Evolutionary conservation across 2,113 vertebrate species (phyloP), one percentile per base, ranked within the genome.

Genomic region (Ramphastos sulfuratus): DNA sequence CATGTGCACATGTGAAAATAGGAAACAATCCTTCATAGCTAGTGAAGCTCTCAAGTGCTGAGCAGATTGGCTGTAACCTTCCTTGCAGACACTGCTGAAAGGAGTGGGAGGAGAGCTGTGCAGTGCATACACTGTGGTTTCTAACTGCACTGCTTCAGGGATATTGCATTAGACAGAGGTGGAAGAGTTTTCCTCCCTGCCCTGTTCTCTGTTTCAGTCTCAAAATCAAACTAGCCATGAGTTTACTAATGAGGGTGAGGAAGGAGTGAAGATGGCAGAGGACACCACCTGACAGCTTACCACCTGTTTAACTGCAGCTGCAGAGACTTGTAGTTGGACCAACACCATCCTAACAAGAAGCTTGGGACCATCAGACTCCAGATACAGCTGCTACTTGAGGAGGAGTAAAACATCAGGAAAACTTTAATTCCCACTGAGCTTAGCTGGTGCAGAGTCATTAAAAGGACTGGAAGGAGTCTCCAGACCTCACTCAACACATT

Each of bases 11-110:
- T 24, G 37, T 71, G 82, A 93, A 94, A 93, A 94, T 18, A 91
- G 78, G 54, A 58, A 59, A 12, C 20, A 0, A 0, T 30, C 64
- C 63, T 85, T 1, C 0, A 67, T 66, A 91, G 35, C 44, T 70
- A 21, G 4, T 55, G 59, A 87, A 87, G 66, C 35, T 55, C 52
- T 78, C 20, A 10, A 92, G 75, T 63, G 25, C 31, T 13, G 28
- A 76, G 31, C 7, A 30, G 64, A 87, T 71, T 24, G 85, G 16
- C 58, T 92, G 76, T 52, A 80, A 7, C 80, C 64, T 73, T 76
- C 50, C 21, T 67, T 70, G 63, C 31, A 82, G 28, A 15, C 4
- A 23, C 20, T 31, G 28, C 63, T 72, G 25, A 33, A 69, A 74
- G 56, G 56, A 85, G n/a, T 7, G 7, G 39, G 21, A 77, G 15